phyloP scores from a whole-genome alignment of 1,140 invertebrate species.

The Drosophila melanogaster region DNA sequence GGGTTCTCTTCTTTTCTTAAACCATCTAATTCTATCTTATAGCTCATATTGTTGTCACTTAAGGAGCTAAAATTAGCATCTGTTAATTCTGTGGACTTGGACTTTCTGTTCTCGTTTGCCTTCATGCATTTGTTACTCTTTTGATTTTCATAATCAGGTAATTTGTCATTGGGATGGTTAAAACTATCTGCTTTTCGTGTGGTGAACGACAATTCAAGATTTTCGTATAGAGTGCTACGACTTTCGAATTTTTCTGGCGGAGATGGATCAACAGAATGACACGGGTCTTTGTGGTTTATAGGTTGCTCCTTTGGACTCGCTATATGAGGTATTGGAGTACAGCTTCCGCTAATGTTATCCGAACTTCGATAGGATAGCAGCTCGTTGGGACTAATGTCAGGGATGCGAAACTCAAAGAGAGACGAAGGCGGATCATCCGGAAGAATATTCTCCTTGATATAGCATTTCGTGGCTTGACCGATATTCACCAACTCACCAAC shows the following conservation, averaged over 20 bases:
- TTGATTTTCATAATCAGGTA: not conserved
- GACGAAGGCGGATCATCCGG: not conserved
- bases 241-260: constrained; percentile 23
- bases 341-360: not conserved
- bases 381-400: constrained; percentile 18
- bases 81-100: not conserved
- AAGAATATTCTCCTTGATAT: not conserved
- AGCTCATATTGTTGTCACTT: no score
- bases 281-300: not conserved
- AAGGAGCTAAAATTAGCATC: not conserved
- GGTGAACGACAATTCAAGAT: not conserved
- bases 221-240: constrained; percentile 8
- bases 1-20: no score
- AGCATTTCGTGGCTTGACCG: no score
- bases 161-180: not conserved
- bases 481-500: not conserved
- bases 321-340: not conserved
- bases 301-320: not conserved
- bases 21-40: not conserved
- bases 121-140: no score
- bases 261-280: constrained; percentile 28
- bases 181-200: not conserved
- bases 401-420: constrained; percentile 45
- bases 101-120: not conserved
- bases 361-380: not conserved